These are phyloP conservation scores for Chymomyza fuscimana DNA, from an alignment of 2,888 invertebrate species.

Conservation along the genomic window DNA sequence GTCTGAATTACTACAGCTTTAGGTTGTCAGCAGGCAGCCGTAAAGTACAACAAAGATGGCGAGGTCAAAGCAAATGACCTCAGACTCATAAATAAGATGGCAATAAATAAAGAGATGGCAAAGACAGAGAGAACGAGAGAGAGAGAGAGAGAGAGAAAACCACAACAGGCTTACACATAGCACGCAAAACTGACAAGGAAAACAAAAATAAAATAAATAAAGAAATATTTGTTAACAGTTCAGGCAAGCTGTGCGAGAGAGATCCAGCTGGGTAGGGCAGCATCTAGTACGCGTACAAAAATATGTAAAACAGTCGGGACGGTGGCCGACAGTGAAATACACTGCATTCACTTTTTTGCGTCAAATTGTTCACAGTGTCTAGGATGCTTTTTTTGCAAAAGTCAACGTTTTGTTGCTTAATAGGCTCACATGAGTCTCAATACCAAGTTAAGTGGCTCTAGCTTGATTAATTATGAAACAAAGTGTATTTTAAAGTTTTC, in stretches of 20 bases:
- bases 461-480: no score
- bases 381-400: no score
- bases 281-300: not conserved
- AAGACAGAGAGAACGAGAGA: not conserved
- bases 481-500: no score
- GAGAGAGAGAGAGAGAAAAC: not conserved
- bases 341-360: no score
- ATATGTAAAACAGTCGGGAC: no score
- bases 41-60: not conserved
- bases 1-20: not conserved
- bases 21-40: not conserved
- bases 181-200: constrained; percentile 9
- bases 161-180: constrained; percentile 20
- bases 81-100: constrained; percentile 54
- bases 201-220: constrained; percentile 13
- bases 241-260: not conserved
- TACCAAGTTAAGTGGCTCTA: no score
- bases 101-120: constrained; percentile 55
- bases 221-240: constrained; percentile 26
- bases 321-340: no score
- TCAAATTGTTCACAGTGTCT: no score
- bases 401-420: no score
- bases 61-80: constrained; percentile 43
- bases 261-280: not conserved
- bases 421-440: no score